These are phyloP conservation scores for Achatina immaculata DNA, from an alignment of 1,140 invertebrate species.

Conservation along the genomic window DNA sequence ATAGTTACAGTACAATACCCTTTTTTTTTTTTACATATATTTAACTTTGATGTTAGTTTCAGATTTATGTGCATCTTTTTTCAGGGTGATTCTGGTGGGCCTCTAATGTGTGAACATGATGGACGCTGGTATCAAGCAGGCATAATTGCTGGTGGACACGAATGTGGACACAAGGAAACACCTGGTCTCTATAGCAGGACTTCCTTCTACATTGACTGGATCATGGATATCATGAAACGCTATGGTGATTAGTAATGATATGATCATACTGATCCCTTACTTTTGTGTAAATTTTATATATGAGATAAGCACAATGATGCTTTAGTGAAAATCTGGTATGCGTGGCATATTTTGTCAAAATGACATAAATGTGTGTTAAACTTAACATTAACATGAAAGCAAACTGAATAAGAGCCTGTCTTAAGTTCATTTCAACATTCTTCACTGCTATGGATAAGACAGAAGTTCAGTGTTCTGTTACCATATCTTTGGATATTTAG, in stretches of 20 bases:
- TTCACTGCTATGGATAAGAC: too few species aligned
- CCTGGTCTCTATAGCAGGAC: constrained; percentile 90
- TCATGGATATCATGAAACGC: constrained; percentile 65
- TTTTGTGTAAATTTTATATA: background rate
- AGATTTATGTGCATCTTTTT: too few species aligned
- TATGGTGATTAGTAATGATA: background rate
- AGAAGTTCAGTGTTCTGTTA: too few species aligned
- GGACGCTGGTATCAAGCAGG: constrained; percentile 67
- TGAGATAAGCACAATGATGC: background rate
- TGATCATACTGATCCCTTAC: background rate
- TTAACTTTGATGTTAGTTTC: too few species aligned
- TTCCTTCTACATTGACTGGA: constrained; percentile 84
- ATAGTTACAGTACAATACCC: too few species aligned
- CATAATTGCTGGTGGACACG: constrained; percentile 88
- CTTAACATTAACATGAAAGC: background rate
- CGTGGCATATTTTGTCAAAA: background rate
- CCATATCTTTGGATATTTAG: too few species aligned
- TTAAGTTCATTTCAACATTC: background rate
- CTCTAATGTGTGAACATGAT: constrained; percentile 74
- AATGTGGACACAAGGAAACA: constrained; percentile 89
- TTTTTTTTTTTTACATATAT: too few species aligned
- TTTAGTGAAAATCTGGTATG: background rate
- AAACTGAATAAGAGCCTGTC: background rate
- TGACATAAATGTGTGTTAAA: background rate
- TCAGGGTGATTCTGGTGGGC: constrained; percentile 77